Conservation (phyloP, 2,888 invertebrate species). For the Protophormia terraenovae region DNA sequence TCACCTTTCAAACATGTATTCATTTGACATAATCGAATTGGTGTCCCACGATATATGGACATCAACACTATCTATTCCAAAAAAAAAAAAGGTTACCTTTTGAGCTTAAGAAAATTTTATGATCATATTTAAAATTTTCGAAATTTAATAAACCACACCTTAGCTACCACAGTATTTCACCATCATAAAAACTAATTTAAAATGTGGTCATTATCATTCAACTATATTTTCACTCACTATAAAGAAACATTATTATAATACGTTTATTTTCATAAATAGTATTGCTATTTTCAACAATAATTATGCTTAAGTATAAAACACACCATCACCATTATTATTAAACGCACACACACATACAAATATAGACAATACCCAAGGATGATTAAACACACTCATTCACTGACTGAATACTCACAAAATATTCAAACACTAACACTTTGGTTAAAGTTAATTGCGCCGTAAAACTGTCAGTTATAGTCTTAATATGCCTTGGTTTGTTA, state of each 20-base stretch:
- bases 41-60: too few species aligned
- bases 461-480: constrained; percentile 64
- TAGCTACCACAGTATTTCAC: too few species aligned
- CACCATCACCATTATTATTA: constrained; percentile 18
- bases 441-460: constrained; percentile 67
- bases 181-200: not conserved
- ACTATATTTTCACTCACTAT: not conserved
- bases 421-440: constrained; percentile 34
- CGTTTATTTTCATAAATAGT: constrained; percentile 1
- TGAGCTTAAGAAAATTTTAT: too few species aligned
- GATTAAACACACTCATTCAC: constrained; percentile 21
- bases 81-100: too few species aligned
- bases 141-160: too few species aligned
- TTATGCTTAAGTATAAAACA: constrained; percentile 31
- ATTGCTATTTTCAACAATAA: constrained; percentile 20
- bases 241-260: constrained; percentile 2
- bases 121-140: too few species aligned
- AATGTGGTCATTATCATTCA: not conserved
- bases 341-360: not conserved
- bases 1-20: too few species aligned
- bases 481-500: too few species aligned
- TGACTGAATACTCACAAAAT: not conserved
- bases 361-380: constrained; percentile 13
- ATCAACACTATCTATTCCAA: too few species aligned
- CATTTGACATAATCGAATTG: too few species aligned